Conservation (phyloP, 2,797 vertebrate genomes). For the Aulostomus chinensis region DNA sequence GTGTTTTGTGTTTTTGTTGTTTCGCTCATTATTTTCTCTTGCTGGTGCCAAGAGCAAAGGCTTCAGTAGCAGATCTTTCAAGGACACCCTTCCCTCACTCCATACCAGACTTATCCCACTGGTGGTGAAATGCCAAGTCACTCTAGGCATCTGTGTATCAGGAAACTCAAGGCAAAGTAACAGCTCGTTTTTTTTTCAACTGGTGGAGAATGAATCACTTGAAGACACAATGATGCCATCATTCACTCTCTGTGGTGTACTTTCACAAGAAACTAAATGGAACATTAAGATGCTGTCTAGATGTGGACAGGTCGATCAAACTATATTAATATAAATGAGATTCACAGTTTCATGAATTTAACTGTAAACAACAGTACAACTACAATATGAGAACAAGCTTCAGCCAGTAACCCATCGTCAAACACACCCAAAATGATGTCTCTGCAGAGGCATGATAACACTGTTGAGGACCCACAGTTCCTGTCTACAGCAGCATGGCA, state of each 20-base stretch:
- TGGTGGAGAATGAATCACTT: slow-evolving; percentile 5
- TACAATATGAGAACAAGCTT: slow-evolving; percentile 5
- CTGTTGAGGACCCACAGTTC: slow-evolving; percentile 8
- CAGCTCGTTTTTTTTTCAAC: slow-evolving; percentile 17
- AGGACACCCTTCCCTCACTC: slow-evolving; percentile 22
- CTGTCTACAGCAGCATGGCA: slow-evolving; percentile 29
- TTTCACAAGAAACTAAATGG: too few relatives aligned
- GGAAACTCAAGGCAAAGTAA: background rate
- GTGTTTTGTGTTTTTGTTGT: too few relatives aligned
- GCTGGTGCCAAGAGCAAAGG: too few relatives aligned
- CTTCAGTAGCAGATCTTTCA: too few relatives aligned
- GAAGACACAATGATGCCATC: background rate
- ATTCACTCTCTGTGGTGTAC: background rate
- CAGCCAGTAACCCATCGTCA: slow-evolving; percentile 32
- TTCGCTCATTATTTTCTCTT: background rate
- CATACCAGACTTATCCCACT: slow-evolving; percentile 15
- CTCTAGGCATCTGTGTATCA: background rate
- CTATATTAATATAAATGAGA: too few relatives aligned
- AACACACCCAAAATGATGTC: slow-evolving; percentile 37
- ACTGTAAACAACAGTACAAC: too few relatives aligned
- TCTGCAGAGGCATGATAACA: slow-evolving; percentile 66
- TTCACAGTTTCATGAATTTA: too few relatives aligned
- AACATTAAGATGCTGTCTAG: too few relatives aligned
- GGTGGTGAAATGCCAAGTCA: slow-evolving; percentile 2
- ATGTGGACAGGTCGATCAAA: too few relatives aligned